Conservation (phyloP, 2,113 vertebrate genomes). For the Trematomus loennbergii region DNA sequence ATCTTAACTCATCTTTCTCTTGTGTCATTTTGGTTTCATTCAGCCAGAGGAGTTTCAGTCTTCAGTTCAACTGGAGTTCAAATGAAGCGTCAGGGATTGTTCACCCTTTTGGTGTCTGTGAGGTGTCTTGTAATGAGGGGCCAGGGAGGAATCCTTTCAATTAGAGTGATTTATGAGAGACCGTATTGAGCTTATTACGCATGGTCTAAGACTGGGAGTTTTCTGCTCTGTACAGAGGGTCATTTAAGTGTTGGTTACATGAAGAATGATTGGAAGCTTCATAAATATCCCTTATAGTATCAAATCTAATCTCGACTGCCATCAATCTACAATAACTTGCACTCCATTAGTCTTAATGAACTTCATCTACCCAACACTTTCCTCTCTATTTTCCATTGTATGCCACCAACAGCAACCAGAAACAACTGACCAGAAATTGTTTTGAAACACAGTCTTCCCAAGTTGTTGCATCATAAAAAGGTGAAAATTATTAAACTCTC, state of each 20-base stretch:
- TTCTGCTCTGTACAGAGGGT: conserved; percentile 60
- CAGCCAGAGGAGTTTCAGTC: conserved; percentile 63
- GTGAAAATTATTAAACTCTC: conserved; percentile 36
- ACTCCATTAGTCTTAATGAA: conserved; percentile 77
- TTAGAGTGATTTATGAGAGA: conserved; percentile 98
- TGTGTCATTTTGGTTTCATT: conserved; percentile 54
- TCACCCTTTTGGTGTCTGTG: conserved; percentile 85
- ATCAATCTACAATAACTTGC: conserved; percentile 75
- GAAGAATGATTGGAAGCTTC: conserved; percentile 64
- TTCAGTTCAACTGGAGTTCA: conserved; percentile 85
- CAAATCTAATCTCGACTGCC: conserved; percentile 62
- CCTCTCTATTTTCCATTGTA: conserved; percentile 36
- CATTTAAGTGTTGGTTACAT: conserved; percentile 77
- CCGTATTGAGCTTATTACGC: conserved; percentile 84
- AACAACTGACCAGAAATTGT: conserved; percentile 38
- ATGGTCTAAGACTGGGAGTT: conserved; percentile 64
- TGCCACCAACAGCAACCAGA: conserved; percentile 29
- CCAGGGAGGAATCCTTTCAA: conserved; percentile 93
- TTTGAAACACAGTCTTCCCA: conserved; percentile 18
- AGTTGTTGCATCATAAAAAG: conserved; percentile 29
- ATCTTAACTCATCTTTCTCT: conserved; percentile 44
- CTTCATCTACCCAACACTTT: conserved; percentile 50
- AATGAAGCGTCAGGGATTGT: conserved; percentile 85
- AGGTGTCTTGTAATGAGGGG: conserved; percentile 92
- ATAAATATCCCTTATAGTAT: conserved; percentile 58